Evolutionary conservation across 1,140 invertebrate species (phyloP).

Genomic region (Pachyrhynchus sulphureomaculatus): DNA sequence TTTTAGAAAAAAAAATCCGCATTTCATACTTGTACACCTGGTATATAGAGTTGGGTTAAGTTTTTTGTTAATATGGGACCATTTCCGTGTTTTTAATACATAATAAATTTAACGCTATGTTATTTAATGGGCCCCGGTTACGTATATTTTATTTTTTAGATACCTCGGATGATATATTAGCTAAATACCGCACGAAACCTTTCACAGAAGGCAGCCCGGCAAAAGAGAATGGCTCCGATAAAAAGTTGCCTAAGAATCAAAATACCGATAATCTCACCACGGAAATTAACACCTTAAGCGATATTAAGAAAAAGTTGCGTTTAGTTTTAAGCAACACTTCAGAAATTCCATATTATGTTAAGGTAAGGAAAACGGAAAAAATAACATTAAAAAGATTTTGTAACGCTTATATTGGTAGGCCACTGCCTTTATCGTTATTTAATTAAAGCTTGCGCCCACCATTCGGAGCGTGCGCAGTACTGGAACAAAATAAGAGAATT

Average conservation of each 20-base stretch:
- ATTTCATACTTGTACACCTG: no score
- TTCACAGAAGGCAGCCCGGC: slow-evolving; percentile 61
- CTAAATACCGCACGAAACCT: slow-evolving; percentile 87
- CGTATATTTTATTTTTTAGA: slow-evolving; percentile 55
- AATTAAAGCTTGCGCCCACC: no score
- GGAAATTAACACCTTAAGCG: slow-evolving; percentile 50
- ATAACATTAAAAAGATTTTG: no score
- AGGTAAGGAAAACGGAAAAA: slow-evolving; percentile 36
- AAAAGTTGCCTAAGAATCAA: slow-evolving; percentile 26
- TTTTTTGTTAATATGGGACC: neutral
- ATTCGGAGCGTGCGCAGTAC: no score
- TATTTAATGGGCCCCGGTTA: no score
- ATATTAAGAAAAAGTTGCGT: slow-evolving; percentile 90
- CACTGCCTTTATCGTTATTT: no score
- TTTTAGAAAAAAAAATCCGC: no score
- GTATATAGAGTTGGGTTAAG: no score
- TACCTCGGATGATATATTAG: slow-evolving; percentile 89
- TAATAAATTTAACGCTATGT: no score
- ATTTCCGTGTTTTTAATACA: neutral
- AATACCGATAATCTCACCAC: slow-evolving; percentile 24
- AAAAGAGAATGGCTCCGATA: slow-evolving; percentile 30
- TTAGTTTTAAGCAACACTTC: slow-evolving; percentile 74
- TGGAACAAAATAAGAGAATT: no score
- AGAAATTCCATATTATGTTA: slow-evolving; percentile 40
- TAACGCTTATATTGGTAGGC: no score